These are phyloP conservation scores for Hyperoplus immaculatus DNA, from an alignment of 2,797 vertebrate genomes.

Conservation along the genomic window DNA sequence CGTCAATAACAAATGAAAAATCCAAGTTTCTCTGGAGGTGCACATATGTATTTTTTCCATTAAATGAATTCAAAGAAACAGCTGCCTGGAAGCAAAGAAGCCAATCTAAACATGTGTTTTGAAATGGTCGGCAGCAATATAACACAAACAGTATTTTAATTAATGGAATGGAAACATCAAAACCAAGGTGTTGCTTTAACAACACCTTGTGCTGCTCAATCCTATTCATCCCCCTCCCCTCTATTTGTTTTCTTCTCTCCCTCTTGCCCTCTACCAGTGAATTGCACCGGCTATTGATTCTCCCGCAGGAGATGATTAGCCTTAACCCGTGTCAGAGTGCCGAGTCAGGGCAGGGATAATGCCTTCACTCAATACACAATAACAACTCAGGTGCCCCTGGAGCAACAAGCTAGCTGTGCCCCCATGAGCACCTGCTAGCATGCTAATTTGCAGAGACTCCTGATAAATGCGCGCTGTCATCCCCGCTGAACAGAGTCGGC, in stretches of 20 bases:
- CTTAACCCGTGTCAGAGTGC: constrained; percentile 77
- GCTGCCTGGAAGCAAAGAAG: neutral
- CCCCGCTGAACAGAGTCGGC: constrained; percentile 64
- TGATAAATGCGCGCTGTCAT: constrained; percentile 78
- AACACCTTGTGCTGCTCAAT: constrained; percentile 37
- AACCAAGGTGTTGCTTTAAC: constrained; percentile 11
- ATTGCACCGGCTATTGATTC: constrained; percentile 76
- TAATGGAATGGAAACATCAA: constrained; percentile 5
- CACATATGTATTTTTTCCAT: neutral
- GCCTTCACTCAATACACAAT: constrained; percentile 81
- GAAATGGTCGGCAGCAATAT: neutral
- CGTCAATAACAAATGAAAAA: neutral
- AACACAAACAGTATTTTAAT: constrained; percentile 6
- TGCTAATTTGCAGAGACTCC: constrained; percentile 74
- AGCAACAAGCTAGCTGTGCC: constrained; percentile 55
- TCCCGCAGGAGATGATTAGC: constrained; percentile 79
- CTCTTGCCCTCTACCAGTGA: constrained; percentile 42
- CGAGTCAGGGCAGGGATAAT: constrained; percentile 77
- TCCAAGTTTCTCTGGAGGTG: neutral
- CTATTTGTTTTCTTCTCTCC: constrained; percentile 43
- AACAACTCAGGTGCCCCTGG: constrained; percentile 78
- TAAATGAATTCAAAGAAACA: neutral
- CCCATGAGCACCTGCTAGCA: constrained; percentile 48
- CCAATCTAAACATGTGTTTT: constrained; percentile 8
- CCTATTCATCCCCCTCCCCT: constrained; percentile 46